Evolutionary conservation across 2,113 vertebrate genomes (phyloP).

Genomic region (Gobio gobio): DNA sequence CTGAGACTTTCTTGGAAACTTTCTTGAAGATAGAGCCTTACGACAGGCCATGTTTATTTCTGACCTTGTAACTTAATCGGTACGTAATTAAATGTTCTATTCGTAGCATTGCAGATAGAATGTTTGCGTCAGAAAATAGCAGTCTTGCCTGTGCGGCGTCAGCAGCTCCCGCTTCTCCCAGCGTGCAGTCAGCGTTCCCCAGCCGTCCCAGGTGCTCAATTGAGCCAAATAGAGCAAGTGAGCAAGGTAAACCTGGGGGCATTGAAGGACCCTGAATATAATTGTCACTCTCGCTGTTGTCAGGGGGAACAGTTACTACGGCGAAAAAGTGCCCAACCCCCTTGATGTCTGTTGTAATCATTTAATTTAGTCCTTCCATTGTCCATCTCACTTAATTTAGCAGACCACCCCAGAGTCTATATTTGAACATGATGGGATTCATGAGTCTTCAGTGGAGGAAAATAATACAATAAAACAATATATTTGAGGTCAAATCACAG

Average conservation of each 20-base stretch:
- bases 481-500: background rate
- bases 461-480: background rate
- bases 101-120: background rate
- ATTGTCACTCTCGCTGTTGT: constrained; percentile 67
- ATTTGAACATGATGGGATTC: background rate
- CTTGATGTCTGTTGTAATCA: constrained; percentile 38
- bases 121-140: constrained; percentile 29
- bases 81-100: background rate
- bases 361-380: constrained; percentile 37
- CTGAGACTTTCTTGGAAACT: constrained; percentile 13
- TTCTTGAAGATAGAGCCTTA: background rate
- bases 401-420: background rate
- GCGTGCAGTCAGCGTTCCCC: constrained; percentile 40
- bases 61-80: background rate
- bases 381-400: background rate
- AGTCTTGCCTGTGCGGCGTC: constrained; percentile 37
- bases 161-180: constrained; percentile 42
- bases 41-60: background rate
- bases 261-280: constrained; percentile 61
- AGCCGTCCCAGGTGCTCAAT: constrained; percentile 64
- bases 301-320: constrained; percentile 69
- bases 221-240: constrained; percentile 29
- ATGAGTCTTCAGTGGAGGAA: background rate
- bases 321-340: constrained; percentile 53
- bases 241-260: constrained; percentile 52